These are phyloP conservation scores for Brienomyrus longianalis DNA, from an alignment of 2,113 vertebrate species.

Conservation along the genomic window DNA sequence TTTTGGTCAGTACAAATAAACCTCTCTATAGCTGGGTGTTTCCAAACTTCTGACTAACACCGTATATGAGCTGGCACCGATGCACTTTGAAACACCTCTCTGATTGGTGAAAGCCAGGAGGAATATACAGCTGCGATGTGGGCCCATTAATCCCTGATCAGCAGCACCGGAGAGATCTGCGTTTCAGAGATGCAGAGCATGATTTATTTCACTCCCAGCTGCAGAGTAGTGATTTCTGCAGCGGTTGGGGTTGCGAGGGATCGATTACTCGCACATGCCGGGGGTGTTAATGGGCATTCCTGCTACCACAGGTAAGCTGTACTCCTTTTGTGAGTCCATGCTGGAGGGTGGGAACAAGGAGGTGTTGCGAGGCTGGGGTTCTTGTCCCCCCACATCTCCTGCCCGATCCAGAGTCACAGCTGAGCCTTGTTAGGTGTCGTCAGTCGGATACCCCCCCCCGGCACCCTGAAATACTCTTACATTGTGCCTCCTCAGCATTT, in stretches of 20 bases:
- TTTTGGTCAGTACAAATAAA: neutral
- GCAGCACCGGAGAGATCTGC: neutral
- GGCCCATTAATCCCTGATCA: constrained; percentile 3
- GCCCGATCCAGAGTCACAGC: neutral
- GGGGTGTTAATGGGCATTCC: neutral
- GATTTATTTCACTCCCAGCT: neutral
- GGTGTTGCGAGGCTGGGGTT: neutral
- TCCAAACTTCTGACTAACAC: neutral
- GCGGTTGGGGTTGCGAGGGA: neutral
- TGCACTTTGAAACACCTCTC: neutral
- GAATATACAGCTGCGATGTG: neutral
- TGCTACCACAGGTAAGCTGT: constrained; percentile 11
- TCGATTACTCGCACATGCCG: neutral
- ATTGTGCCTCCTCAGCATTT: neutral
- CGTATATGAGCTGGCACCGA: neutral
- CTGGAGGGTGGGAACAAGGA: too few relatives aligned
- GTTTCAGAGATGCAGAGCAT: constrained; percentile 2
- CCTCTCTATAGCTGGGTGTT: neutral
- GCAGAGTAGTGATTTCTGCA: neutral
- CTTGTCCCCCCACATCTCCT: neutral
- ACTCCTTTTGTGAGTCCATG: neutral
- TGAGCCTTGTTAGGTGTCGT: neutral
- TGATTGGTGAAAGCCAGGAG: neutral
- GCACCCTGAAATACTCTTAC: neutral
- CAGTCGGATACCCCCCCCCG: neutral